These are phyloP conservation scores for Drosophila barbarae DNA, from an alignment of 2,888 invertebrate species.

Conservation along the genomic window DNA sequence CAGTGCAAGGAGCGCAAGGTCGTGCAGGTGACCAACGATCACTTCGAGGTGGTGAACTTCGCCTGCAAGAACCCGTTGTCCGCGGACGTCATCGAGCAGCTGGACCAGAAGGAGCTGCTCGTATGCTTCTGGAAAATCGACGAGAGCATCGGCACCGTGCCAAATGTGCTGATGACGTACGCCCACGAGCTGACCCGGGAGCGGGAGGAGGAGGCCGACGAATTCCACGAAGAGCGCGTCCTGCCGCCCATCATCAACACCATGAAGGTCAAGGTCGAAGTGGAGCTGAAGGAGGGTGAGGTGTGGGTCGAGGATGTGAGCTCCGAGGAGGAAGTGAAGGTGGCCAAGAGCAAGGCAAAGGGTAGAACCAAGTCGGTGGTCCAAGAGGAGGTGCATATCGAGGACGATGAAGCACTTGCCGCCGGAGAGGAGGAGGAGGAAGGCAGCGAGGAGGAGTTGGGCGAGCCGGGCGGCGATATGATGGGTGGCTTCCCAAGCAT, in stretches of 20 bases:
- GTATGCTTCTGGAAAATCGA: slow-evolving; percentile 79
- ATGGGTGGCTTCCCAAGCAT: slow-evolving; percentile 39
- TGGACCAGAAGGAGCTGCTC: slow-evolving; percentile 76
- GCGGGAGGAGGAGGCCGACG: slow-evolving; percentile 60
- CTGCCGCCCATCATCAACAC: slow-evolving; percentile 72
- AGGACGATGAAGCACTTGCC: slow-evolving; percentile 26
- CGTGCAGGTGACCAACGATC: slow-evolving; percentile 56
- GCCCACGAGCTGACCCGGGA: slow-evolving; percentile 70
- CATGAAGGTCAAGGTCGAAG: slow-evolving; percentile 67
- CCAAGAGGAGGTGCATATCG: slow-evolving; percentile 31
- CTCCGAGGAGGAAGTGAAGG: slow-evolving; percentile 45
- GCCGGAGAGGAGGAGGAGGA: slow-evolving; percentile 57
- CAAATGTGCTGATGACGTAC: slow-evolving; percentile 66
- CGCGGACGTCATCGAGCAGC: slow-evolving; percentile 71
- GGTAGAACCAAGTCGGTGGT: slow-evolving; percentile 36
- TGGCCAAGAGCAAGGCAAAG: slow-evolving; percentile 30
- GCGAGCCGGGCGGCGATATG: slow-evolving; percentile 41
- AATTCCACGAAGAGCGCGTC: slow-evolving; percentile 54
- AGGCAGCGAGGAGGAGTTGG: slow-evolving; percentile 56
- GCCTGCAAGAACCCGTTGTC: slow-evolving; percentile 77
- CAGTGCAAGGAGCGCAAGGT: slow-evolving; percentile 78
- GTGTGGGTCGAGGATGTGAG: slow-evolving; percentile 61
- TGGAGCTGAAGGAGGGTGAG: slow-evolving; percentile 65
- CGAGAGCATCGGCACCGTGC: slow-evolving; percentile 59
- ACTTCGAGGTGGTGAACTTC: slow-evolving; percentile 76